phyloP scores from a whole-genome alignment of 2,797 vertebrate genomes.

The Octomys mimax region DNA sequence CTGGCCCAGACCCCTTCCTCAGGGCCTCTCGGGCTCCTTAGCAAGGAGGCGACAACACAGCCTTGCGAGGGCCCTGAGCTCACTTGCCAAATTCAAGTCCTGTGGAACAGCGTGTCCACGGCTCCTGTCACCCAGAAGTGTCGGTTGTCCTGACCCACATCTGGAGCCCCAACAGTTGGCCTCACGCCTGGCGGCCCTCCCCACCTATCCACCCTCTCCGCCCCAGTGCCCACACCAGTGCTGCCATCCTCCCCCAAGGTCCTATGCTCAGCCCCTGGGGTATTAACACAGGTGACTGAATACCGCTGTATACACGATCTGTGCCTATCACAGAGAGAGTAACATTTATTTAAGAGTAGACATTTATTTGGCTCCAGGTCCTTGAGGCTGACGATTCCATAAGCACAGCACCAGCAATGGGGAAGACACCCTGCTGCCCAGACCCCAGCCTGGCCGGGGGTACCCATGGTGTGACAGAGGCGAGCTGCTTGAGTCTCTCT shows the following conservation, averaged over 20 bases:
- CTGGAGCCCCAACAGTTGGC: conserved; percentile 41
- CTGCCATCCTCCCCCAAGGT: neutral
- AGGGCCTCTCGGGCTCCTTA: neutral
- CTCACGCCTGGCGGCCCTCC: neutral
- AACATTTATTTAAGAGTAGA: neutral
- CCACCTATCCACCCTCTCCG: neutral
- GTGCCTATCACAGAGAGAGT: neutral
- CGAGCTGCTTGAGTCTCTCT: neutral
- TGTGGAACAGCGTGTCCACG: neutral
- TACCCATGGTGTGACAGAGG: neutral
- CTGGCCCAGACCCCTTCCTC: neutral
- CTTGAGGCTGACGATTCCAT: neutral
- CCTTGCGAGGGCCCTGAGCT: neutral
- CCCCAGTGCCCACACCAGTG: accelerated
- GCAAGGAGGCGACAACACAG: neutral
- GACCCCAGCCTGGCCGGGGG: neutral
- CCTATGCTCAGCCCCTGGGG: neutral
- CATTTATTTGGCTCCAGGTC: neutral
- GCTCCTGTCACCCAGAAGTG: neutral
- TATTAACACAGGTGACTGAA: accelerated
- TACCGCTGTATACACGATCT: neutral
- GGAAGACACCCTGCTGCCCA: neutral
- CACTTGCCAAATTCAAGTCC: neutral
- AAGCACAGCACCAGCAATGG: neutral
- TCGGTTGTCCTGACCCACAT: accelerated